phyloP scores from a whole-genome alignment of 2,888 invertebrate species.

The Autographa pulchrina region DNA sequence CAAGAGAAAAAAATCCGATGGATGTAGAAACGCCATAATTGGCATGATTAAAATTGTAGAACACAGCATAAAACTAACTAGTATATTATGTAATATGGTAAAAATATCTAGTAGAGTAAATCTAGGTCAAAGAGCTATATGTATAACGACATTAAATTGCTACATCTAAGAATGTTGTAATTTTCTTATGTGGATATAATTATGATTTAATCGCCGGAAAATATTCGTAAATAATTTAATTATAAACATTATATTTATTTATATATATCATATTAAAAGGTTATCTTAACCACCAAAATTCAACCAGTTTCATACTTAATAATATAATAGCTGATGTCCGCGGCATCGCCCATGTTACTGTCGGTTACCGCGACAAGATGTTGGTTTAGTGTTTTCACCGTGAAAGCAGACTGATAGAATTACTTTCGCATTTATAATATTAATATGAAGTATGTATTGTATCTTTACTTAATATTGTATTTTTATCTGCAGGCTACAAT shows the following conservation, averaged over 20 bases:
- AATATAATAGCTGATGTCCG: no score
- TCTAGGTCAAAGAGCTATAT: not conserved
- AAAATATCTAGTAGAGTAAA: not conserved
- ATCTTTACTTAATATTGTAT: not conserved
- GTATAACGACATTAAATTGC: not conserved
- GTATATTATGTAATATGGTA: no score
- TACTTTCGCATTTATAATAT: no score
- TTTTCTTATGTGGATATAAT: not conserved
- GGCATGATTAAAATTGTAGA: not conserved
- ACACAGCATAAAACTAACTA: not conserved
- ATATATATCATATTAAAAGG: not conserved
- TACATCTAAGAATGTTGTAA: not conserved
- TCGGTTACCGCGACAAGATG: no score
- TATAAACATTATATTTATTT: not conserved
- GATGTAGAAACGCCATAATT: slow-evolving; percentile 10
- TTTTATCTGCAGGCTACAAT: slow-evolving; percentile 93
- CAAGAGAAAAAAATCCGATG: slow-evolving; percentile 30
- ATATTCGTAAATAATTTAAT: no score
- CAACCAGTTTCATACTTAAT: not conserved
- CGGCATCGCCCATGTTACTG: no score
- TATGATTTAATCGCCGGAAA: no score
- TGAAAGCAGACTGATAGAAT: no score
- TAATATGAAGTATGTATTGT: not conserved
- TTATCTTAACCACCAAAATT: no score
- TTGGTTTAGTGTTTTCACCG: no score